These are phyloP conservation scores for Sphaerophoria rueppellii DNA, from an alignment of 2,888 invertebrate genomes.

Conservation along the genomic window DNA sequence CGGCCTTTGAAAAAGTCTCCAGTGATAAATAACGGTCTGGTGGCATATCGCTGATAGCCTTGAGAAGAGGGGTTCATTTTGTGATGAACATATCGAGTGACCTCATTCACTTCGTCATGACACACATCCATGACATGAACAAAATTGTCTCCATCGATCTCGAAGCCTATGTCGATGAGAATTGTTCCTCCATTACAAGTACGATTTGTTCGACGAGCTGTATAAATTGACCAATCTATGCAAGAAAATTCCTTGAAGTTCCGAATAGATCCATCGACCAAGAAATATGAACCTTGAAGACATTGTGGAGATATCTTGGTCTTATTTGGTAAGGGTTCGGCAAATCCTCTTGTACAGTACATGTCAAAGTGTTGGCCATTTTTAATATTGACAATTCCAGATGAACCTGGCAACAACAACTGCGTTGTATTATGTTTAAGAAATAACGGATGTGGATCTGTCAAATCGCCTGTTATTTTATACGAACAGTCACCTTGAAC, in stretches of 20 bases:
- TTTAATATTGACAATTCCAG: conserved; percentile 75
- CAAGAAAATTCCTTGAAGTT: conserved; percentile 80
- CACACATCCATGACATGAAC: conserved; percentile 81
- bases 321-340: conserved; percentile 61
- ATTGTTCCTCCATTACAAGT: conserved; percentile 78
- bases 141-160: conserved; percentile 77
- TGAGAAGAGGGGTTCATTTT: conserved; percentile 81
- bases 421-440: conserved; percentile 80
- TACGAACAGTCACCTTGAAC: conserved; percentile 75
- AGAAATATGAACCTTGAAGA: conserved; percentile 75
- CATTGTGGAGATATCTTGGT: conserved; percentile 77
- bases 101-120: conserved; percentile 79
- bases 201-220: conserved; percentile 76
- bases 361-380: conserved; percentile 77
- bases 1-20: conserved; percentile 79
- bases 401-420: conserved; percentile 76
- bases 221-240: conserved; percentile 76
- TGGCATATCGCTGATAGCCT: conserved; percentile 81
- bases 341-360: conserved; percentile 75
- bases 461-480: conserved; percentile 76
- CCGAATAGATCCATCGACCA: conserved; percentile 75
- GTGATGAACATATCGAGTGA: conserved; percentile 81
- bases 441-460: conserved; percentile 85
- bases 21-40: conserved; percentile 79
- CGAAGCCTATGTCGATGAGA: conserved; percentile 81